Conservation (phyloP, 2,888 invertebrate species). For the Chaetogeoica ovagalla region DNA sequence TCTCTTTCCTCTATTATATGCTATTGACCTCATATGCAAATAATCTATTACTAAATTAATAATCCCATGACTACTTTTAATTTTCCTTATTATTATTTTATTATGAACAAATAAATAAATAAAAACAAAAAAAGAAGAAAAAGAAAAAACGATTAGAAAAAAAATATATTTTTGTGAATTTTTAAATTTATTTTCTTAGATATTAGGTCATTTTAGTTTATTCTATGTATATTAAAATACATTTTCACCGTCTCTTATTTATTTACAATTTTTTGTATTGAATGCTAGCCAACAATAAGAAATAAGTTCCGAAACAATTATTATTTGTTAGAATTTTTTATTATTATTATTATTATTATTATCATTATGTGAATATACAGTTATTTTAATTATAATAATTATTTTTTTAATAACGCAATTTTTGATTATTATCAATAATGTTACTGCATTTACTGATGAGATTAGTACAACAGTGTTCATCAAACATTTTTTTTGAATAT, state of each 20-base stretch:
- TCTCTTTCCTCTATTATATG: neutral
- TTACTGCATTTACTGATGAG: constrained; percentile 6
- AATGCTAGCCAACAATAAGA: constrained; percentile 6
- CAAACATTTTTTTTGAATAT: neutral
- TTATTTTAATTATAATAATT: constrained; percentile 9
- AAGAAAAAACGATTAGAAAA: neutral
- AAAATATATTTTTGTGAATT: constrained; percentile 28
- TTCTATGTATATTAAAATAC: constrained; percentile 38
- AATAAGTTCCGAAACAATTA: constrained; percentile 2
- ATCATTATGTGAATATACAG: constrained; percentile 4
- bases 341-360: constrained; percentile 20
- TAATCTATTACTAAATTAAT: constrained; percentile 4
- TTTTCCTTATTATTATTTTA: constrained; percentile 18
- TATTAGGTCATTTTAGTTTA: constrained; percentile 5
- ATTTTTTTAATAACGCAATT: constrained; percentile 1
- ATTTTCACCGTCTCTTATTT: constrained; percentile 9
- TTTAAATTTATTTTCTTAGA: constrained; percentile 15
- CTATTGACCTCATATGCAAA: constrained; percentile 13
- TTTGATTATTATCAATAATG: constrained; percentile 14
- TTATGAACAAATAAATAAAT: constrained; percentile 39
- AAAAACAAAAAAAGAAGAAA: neutral
- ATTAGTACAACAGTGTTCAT: neutral
- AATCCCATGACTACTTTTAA: constrained; percentile 31
- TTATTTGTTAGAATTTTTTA: constrained; percentile 6
- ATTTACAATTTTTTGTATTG: constrained; percentile 34